Evolutionary conservation across 2,797 vertebrate species (phyloP), one percentile per base, ranked within the genome.

Genomic region (Microctenopoma stevenorrisi): DNA sequence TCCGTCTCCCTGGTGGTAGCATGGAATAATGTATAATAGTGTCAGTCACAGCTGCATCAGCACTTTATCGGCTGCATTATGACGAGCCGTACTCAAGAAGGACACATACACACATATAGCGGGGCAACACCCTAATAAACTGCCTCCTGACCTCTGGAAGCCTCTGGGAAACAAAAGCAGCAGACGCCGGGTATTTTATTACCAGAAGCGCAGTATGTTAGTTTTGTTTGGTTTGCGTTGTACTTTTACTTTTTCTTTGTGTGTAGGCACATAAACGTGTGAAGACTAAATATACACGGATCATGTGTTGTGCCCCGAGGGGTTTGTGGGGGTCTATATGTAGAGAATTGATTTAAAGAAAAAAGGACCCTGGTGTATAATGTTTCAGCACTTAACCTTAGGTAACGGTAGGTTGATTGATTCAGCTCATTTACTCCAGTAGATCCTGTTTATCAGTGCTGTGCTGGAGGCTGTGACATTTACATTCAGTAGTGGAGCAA

Each of bases 41-140:
- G 76, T 79, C 76, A 72, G 80, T 76, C 61, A 5, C 59, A 65
- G 85, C 81, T 78, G 11, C 74, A 88, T 90, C 88, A 90, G 87
- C 90, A 91, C 84, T 89, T 90, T 85, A 87, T 81, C 76, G 54
- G 73, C 75, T 53, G 66, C 82, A 76, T 86, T 84, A 86, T 87
- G 81, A 87, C 84, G 73, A 76, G 66, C 74, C 69, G 49, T 49
- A 68, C 72, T 69, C 76, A 72, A 65, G 53, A n/a, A 18, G 49
- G 22, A 4, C 59, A 57, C 25, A 52, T 44, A 66, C 72, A 71
- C 51, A 58, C 18, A 66, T 5, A 30, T 26, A 42, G 48, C 50
- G 22, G 44, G 50, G 35, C 47, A 67, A 6, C 50, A 38, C 60
- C 61, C 10, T 65, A 62, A 82, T 81, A 74, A 78, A 78, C 49